Percentiles rank a stretch among this genome's conserved stretches.
These are phyloP conservation scores for Malurus leucopterus DNA, from an alignment of 2,797 vertebrate genomes.

Conservation along the genomic window DNA sequence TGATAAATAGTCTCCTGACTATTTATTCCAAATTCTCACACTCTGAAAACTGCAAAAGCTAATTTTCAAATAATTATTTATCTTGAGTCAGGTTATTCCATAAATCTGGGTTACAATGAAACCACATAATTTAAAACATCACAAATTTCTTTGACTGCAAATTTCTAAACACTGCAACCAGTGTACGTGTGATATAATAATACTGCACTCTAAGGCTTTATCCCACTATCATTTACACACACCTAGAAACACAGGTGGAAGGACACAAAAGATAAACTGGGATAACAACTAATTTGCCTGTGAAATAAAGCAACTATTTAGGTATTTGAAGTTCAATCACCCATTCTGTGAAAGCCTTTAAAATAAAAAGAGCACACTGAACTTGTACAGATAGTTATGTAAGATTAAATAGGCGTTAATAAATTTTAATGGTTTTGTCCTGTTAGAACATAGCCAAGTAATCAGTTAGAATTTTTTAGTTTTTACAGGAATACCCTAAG, in stretches of 20 bases:
- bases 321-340: not conserved
- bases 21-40: not conserved
- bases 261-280: not conserved
- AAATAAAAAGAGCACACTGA: rapidly evolving
- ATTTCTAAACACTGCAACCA: not conserved
- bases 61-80: not conserved
- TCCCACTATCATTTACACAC: not conserved
- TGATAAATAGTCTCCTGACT: not conserved
- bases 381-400: not conserved
- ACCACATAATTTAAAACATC: not conserved
- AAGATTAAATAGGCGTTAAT: not conserved
- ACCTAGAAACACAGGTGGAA: not conserved
- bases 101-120: not conserved
- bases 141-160: not conserved
- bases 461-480: not conserved
- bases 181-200: not conserved
- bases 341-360: not conserved
- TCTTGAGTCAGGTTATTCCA: not conserved
- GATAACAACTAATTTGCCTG: not conserved
- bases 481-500: not conserved
- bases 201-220: not conserved
- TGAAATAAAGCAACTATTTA: not conserved
- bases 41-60: not conserved
- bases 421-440: not conserved
- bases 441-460: not conserved